Evolutionary conservation across 2,888 invertebrate species (phyloP).

Genomic region (Eurois occulta): DNA sequence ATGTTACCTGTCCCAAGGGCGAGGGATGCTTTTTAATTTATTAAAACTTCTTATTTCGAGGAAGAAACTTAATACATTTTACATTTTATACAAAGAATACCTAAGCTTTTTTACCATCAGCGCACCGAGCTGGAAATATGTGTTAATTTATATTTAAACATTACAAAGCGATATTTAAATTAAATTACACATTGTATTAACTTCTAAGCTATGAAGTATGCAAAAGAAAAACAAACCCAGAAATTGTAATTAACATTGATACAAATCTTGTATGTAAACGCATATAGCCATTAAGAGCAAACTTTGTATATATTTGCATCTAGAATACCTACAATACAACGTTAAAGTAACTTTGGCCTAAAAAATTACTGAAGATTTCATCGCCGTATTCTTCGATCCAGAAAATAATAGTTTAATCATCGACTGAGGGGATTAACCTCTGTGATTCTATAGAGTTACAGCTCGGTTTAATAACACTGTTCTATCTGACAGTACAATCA

Average conservation of each 20-base stretch:
- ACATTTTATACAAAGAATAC: constrained; percentile 19
- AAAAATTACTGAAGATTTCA: constrained; percentile 11
- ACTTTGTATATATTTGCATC: constrained; percentile 25
- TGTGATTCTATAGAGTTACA: constrained; percentile 58
- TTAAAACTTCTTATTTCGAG: constrained; percentile 54
- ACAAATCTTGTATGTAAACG: constrained; percentile 36
- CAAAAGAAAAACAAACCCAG: constrained; percentile 42
- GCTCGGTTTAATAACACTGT: constrained; percentile 68
- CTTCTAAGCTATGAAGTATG: constrained; percentile 17
- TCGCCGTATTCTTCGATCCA: constrained; percentile 9
- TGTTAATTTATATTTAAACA: constrained; percentile 47
- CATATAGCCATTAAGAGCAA: constrained; percentile 28
- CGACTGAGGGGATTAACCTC: constrained; percentile 62
- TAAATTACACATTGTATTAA: constrained; percentile 28
- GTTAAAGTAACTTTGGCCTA: neutral
- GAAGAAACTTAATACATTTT: constrained; percentile 55
- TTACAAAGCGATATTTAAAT: constrained; percentile 55
- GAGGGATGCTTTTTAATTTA: constrained; percentile 66
- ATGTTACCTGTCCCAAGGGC: constrained; percentile 84
- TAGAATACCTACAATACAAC: neutral
- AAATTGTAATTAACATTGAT: constrained; percentile 40
- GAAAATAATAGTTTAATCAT: constrained; percentile 48
- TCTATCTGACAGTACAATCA: constrained; percentile 76
- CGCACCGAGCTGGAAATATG: constrained; percentile 41
- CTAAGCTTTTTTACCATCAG: constrained; percentile 20